A percentile compares a stretch with the other conserved stretches of the same genome.
These are phyloP conservation scores for Triplophysa yarkandensis DNA, from an alignment of 2,797 vertebrate genomes.

Conservation along the genomic window DNA sequence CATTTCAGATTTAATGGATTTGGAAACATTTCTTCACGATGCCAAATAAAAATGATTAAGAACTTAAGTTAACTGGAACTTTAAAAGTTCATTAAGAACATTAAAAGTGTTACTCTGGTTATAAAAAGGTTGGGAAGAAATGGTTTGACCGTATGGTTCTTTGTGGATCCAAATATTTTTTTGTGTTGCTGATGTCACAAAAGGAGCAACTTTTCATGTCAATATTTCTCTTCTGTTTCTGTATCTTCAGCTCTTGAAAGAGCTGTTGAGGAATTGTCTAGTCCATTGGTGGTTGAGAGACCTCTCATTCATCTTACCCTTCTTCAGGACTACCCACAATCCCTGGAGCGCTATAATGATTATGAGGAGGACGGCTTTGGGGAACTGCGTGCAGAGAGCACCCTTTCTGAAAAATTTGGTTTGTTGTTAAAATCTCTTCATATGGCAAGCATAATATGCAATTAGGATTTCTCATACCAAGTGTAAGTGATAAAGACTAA, in stretches of 20 bases:
- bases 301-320: constrained; percentile 70
- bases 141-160: too few species aligned
- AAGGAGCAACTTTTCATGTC: background rate
- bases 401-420: constrained; percentile 79
- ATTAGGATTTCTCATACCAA: background rate
- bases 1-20: too few species aligned
- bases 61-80: too few species aligned
- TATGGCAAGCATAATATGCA: background rate
- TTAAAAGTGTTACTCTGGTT: too few species aligned
- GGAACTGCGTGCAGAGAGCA: constrained; percentile 80
- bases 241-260: constrained; percentile 67
- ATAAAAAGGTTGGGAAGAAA: too few species aligned
- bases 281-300: constrained; percentile 57
- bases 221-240: background rate
- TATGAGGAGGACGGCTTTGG: constrained; percentile 72
- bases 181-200: background rate
- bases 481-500: background rate
- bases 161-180: too few species aligned
- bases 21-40: too few species aligned
- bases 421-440: constrained; percentile 41
- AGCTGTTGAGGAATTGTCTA: constrained; percentile 62
- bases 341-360: constrained; percentile 67
- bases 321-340: constrained; percentile 72
- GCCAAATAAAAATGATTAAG: too few species aligned
- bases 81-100: too few species aligned